These are phyloP conservation scores for Brachymystax lenok DNA, from an alignment of 2,797 vertebrate genomes.

Conservation along the genomic window DNA sequence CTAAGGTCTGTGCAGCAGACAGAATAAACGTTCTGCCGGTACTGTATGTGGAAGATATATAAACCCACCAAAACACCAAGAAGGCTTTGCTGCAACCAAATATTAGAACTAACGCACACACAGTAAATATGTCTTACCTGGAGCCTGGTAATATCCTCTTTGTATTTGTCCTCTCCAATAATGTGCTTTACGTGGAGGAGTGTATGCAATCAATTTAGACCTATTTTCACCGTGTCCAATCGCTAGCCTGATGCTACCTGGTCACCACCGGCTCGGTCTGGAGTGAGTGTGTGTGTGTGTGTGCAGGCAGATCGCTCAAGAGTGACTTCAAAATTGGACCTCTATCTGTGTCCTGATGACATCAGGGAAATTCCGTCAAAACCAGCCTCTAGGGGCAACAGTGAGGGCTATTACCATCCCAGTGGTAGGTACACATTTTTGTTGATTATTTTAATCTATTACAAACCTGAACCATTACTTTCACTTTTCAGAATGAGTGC, in stretches of 20 bases:
- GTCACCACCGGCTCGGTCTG: constrained; percentile 27
- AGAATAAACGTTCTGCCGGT: neutral
- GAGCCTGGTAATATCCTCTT: constrained; percentile 47
- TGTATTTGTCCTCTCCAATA: constrained; percentile 57
- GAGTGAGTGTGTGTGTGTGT: constrained; percentile 12
- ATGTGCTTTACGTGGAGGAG: constrained; percentile 50
- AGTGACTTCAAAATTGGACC: too few relatives aligned
- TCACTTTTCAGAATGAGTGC: too few relatives aligned
- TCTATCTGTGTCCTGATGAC: too few relatives aligned
- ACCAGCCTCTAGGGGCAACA: too few relatives aligned
- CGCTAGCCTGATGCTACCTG: constrained; percentile 28
- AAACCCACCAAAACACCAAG: too few relatives aligned
- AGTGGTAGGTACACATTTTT: too few relatives aligned
- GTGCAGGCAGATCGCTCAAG: neutral
- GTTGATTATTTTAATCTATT: too few relatives aligned
- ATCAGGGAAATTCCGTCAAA: too few relatives aligned
- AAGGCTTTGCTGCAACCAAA: too few relatives aligned
- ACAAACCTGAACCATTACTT: too few relatives aligned
- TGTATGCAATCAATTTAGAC: constrained; percentile 51
- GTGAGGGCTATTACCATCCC: too few relatives aligned
- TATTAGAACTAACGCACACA: neutral
- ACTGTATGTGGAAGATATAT: neutral
- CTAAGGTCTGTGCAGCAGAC: neutral
- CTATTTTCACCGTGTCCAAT: constrained; percentile 50
- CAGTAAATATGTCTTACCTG: constrained; percentile 39